These are phyloP conservation scores for Diarsia dahlii DNA, from an alignment of 2,888 invertebrate species.

Conservation along the genomic window DNA sequence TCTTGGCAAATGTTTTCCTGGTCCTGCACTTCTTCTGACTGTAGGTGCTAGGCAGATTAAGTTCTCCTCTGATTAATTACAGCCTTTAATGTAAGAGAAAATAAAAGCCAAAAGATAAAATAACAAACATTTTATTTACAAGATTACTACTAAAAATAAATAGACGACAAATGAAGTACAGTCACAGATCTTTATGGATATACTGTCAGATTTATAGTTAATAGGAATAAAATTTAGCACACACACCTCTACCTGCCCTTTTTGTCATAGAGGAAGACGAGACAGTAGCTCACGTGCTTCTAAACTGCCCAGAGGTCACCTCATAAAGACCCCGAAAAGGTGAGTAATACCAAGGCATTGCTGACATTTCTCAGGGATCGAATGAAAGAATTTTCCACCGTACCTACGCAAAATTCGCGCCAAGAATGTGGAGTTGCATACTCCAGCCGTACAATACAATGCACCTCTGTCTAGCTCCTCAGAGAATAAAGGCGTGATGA, in stretches of 20 bases:
- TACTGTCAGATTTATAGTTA: not conserved
- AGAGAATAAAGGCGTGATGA: not conserved
- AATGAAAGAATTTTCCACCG: too few relatives aligned
- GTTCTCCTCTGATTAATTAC: not conserved
- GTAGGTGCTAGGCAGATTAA: not conserved
- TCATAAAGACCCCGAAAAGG: too few relatives aligned
- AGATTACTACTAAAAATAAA: slow-evolving; percentile 66
- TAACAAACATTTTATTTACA: slow-evolving; percentile 73
- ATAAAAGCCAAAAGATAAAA: slow-evolving; percentile 35
- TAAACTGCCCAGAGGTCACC: too few relatives aligned
- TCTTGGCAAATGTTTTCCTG: not conserved
- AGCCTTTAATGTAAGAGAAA: not conserved
- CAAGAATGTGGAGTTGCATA: too few relatives aligned
- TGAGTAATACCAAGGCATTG: too few relatives aligned
- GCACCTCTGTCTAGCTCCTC: not conserved
- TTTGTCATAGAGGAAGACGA: too few relatives aligned
- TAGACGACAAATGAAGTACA: slow-evolving; percentile 45
- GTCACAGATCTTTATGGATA: slow-evolving; percentile 37
- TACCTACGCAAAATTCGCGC: too few relatives aligned
- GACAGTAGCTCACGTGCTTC: too few relatives aligned
- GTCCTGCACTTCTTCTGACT: not conserved
- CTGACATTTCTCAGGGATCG: too few relatives aligned
- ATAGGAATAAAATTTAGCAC: not conserved
- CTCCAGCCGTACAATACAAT: too few relatives aligned
- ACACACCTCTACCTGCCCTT: not conserved